Evolutionary conservation across 2,888 invertebrate species (phyloP).

Genomic region (Sarcophaga carnaria): DNA sequence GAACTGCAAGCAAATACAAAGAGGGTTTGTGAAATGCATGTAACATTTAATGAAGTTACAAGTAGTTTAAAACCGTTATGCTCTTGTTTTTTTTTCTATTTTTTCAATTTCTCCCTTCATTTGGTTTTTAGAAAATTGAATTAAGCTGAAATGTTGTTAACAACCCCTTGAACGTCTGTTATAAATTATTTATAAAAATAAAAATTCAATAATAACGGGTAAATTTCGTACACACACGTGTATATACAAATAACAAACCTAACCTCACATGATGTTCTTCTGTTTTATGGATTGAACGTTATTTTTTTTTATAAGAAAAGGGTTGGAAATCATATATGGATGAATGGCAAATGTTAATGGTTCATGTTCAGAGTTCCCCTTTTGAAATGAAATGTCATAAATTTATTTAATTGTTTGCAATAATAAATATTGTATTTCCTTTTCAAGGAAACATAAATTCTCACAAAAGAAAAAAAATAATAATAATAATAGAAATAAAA

Average conservation of each 20-base stretch:
- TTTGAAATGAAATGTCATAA: constrained; percentile 40
- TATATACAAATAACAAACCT: constrained; percentile 29
- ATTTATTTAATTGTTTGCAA: constrained; percentile 57
- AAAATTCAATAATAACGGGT: constrained; percentile 59
- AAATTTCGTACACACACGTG: background rate
- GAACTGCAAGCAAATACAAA: too few relatives aligned
- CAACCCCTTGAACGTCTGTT: constrained; percentile 62
- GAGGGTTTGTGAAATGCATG: too few relatives aligned
- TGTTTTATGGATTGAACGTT: constrained; percentile 15
- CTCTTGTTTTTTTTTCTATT: constrained; percentile 22
- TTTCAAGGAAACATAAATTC: constrained; percentile 30
- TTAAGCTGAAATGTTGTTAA: constrained; percentile 44
- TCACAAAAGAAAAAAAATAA: background rate
- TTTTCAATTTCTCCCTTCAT: constrained; percentile 28
- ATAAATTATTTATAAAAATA: constrained; percentile 63
- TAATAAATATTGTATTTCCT: constrained; percentile 61
- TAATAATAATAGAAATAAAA: too few relatives aligned
- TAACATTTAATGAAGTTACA: constrained; percentile 53
- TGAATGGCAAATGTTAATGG: background rate
- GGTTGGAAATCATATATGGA: constrained; percentile 35
- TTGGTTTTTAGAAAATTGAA: constrained; percentile 35
- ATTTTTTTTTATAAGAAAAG: constrained; percentile 34
- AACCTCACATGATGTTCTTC: constrained; percentile 44
- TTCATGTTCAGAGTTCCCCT: constrained; percentile 21
- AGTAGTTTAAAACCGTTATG: constrained; percentile 56